Evolutionary conservation across 2,888 invertebrate genomes (phyloP), one percentile per base, ranked within the genome.

Genomic region (Acanthosoma haemorrhoidale): DNA sequence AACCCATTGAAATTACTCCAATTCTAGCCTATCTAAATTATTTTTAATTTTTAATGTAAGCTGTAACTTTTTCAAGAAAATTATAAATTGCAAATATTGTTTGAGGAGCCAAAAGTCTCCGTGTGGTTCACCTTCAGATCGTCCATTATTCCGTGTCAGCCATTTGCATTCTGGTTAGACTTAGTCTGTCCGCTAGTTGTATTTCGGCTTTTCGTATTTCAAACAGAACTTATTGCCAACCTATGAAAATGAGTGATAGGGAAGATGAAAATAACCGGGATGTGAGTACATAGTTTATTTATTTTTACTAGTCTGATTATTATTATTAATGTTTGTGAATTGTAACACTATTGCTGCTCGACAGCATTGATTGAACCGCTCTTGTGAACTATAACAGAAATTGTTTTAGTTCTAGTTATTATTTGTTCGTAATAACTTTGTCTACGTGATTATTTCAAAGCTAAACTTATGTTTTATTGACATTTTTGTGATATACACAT

Each of bases 261-360:
- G 60, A 60, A 36, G 43, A 51, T 51, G 60, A 60, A 21, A 60
- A 60, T 60, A 60, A 60, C 34, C 36, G 60, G 60, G 60, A 60
- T 32, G 60, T 60, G 21, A 60, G 60, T 60, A 3, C 3, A 51
- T 4, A 34, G 9, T 34, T 4, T 15, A 32, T 60, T 60, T 34
- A 11, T 34, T 34, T 13, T 8, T 5, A 15, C n/a, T 15, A 1
- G 3, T 60, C 36, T 6, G 1, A 18, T 16, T 13, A 21, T 16
- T 36, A 16, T 36, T 36, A 13, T 36, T 32, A 18, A n/a, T 36
- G 16, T 21, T 34, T 18, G 36, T 41, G 15, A 13, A 2, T 32
- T 34, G 21, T 59, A 32, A 18, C 16, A 60, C 21, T 21, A 32
- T 59, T 9, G 15, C 29, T 36, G 34, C 36, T 36, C 9, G 15